Evolutionary conservation across 1,140 invertebrate genomes (phyloP).

Genomic region (Eumaeus atala): DNA sequence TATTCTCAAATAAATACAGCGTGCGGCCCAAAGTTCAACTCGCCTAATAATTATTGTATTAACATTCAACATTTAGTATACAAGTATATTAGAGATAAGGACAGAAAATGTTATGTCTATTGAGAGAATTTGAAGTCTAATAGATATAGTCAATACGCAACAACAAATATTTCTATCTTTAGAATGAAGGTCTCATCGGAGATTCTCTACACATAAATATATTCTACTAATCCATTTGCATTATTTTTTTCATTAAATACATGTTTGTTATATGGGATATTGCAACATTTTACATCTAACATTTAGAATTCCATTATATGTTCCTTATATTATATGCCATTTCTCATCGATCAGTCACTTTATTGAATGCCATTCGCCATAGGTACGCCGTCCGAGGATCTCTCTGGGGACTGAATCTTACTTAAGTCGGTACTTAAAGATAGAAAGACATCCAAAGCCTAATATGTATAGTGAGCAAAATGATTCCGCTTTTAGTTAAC

Average conservation of each 20-base stretch:
- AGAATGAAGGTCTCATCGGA: conserved; percentile 20
- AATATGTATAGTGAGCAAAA: conserved; percentile 34
- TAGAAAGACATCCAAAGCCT: conserved; percentile 27
- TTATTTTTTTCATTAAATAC: conserved; percentile 19
- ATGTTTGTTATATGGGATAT: conserved; percentile 23
- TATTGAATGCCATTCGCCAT: conserved; percentile 20
- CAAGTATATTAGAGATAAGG: neutral
- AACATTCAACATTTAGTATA: conserved; percentile 8
- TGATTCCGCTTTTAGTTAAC: conserved; percentile 34
- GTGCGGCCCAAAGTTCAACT: neutral
- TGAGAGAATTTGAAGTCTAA: conserved; percentile 2
- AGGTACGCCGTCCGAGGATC: conserved; percentile 6
- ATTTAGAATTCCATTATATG: conserved; percentile 39
- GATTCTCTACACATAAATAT: conserved; percentile 27
- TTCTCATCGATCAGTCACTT: conserved; percentile 32
- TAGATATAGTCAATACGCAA: conserved; percentile 9
- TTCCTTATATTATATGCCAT: conserved; percentile 23
- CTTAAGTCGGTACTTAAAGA: conserved; percentile 21
- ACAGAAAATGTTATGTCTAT: conserved; percentile 3
- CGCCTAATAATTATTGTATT: conserved; percentile 2
- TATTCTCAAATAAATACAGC: neutral
- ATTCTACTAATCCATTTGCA: conserved; percentile 23
- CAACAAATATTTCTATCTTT: conserved; percentile 15
- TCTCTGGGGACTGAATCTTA: conserved; percentile 19
- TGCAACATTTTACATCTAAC: conserved; percentile 33